phyloP scores from a whole-genome alignment of 2,113 vertebrate species.

The Urocitellus parryii region DNA sequence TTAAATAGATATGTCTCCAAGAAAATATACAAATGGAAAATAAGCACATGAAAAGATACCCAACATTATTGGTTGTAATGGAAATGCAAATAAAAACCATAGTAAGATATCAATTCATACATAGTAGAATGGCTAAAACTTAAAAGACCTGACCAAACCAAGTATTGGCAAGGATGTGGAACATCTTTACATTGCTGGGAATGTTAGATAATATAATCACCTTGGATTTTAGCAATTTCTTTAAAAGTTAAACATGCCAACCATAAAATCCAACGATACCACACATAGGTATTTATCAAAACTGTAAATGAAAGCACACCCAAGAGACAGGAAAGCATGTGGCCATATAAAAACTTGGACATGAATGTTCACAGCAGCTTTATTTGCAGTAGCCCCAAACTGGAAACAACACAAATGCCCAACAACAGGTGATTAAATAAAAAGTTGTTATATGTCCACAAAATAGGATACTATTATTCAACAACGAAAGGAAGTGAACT shows the following conservation, averaged over 20 bases:
- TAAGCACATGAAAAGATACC: background rate
- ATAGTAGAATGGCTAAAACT: background rate
- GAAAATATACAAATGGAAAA: background rate
- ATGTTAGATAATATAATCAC: background rate
- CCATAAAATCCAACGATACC: background rate
- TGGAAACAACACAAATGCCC: background rate
- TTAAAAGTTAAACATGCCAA: background rate
- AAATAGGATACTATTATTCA: background rate
- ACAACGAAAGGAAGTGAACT: background rate
- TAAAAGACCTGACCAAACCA: background rate
- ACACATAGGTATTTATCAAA: background rate
- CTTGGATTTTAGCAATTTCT: background rate
- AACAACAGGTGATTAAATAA: background rate
- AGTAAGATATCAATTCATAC: background rate
- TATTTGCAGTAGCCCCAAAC: background rate
- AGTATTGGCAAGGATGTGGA: background rate
- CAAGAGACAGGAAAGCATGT: background rate
- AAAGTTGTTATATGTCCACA: background rate
- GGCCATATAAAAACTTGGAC: background rate
- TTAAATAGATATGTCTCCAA: background rate
- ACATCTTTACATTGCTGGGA: background rate
- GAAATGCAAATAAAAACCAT: background rate
- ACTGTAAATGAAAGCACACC: background rate
- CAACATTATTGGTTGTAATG: background rate
- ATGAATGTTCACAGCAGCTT: background rate